Conservation (phyloP, 2,113 vertebrate genomes). For the Cariama cristata region DNA sequence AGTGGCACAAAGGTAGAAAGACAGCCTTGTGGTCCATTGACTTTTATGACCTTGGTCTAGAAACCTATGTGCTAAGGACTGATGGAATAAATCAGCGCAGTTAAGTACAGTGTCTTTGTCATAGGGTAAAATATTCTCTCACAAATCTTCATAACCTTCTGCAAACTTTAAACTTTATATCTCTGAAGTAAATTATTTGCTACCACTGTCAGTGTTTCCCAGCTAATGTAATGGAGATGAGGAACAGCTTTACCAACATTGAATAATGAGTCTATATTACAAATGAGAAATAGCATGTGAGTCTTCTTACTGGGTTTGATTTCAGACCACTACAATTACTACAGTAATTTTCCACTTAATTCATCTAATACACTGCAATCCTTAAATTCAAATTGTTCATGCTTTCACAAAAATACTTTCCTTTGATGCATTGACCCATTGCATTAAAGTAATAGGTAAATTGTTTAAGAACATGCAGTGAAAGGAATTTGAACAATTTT, state of each 20-base stretch:
- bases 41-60: not conserved
- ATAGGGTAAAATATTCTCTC: not conserved
- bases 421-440: not conserved
- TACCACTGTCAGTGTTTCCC: not conserved
- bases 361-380: not conserved
- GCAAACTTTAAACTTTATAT: slow-evolving; percentile 21
- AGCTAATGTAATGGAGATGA: not conserved
- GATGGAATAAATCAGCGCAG: not conserved
- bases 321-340: not conserved
- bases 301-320: not conserved
- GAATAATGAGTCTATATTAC: not conserved
- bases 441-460: not conserved
- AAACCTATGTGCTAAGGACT: not conserved
- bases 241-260: not conserved
- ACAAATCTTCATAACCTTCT: slow-evolving; percentile 7
- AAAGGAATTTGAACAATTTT: slow-evolving; percentile 9
- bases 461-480: not conserved
- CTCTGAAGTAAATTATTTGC: slow-evolving; percentile 25
- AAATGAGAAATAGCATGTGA: not conserved
- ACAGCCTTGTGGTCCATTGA: not conserved
- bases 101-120: not conserved
- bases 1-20: not conserved
- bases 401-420: slow-evolving; percentile 8
- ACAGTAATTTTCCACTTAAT: slow-evolving; percentile 39
- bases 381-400: not conserved